Conservation (phyloP, 64 coral and sea anemone species). For the Platygyra sinensis region DNA sequence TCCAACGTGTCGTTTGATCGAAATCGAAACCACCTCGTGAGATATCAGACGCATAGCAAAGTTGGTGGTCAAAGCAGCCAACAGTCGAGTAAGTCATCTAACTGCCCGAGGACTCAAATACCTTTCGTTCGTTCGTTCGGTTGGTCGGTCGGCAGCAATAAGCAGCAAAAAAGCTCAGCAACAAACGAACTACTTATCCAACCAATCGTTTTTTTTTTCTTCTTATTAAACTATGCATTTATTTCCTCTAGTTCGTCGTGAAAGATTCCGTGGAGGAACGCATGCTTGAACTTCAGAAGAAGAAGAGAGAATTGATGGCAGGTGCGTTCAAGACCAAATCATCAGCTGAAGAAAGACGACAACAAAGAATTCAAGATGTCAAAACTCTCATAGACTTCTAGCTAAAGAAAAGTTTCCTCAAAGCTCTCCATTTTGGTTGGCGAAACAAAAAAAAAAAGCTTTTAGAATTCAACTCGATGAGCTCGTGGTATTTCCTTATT, state of each 20-base stretch:
- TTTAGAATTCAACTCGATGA: no score
- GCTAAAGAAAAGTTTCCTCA: background rate
- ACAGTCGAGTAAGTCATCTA: no score
- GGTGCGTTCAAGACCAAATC: constrained; percentile 76
- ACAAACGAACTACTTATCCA: background rate
- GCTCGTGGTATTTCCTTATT: no score
- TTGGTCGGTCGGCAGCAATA: background rate
- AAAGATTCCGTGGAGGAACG: constrained; percentile 82
- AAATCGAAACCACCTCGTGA: no score
- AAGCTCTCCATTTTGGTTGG: background rate
- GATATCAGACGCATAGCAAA: no score
- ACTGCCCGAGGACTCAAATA: no score
- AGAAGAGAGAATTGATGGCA: constrained; percentile 68
- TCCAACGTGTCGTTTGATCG: no score
- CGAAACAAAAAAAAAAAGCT: no score
- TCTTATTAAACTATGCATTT: background rate
- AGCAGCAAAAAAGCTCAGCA: no score
- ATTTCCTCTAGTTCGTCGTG: constrained; percentile 66
- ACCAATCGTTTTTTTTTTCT: background rate
- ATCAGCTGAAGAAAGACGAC: constrained; percentile 62
- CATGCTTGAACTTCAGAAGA: constrained; percentile 88
- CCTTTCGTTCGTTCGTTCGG: background rate
- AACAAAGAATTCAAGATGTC: constrained; percentile 62
- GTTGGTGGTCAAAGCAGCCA: no score
- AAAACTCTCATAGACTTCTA: constrained; percentile 75